Percentiles rank a stretch among this genome's conserved stretches.
These are phyloP conservation scores for Digitonthophagus gazella DNA, from an alignment of 2,888 invertebrate species.

Conservation along the genomic window DNA sequence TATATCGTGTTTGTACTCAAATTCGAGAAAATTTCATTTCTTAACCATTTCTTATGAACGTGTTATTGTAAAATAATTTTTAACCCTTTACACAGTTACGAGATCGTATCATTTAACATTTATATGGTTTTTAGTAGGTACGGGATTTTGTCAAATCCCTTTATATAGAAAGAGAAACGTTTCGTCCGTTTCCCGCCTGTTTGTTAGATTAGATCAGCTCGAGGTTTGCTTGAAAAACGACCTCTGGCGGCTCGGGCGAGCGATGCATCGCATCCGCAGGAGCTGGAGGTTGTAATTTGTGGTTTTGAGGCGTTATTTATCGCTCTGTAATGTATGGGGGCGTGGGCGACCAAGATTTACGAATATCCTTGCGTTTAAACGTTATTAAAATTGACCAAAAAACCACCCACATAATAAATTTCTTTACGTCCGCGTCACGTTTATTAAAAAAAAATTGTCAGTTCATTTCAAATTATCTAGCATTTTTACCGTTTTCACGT, in stretches of 20 bases:
- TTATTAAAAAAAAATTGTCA: no score
- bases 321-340: background rate
- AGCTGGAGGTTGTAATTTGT: background rate
- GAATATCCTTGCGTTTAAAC: background rate
- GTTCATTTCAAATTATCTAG: no score
- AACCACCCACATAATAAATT: background rate
- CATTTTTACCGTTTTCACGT: no score
- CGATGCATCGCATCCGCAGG: background rate
- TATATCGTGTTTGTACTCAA: no score
- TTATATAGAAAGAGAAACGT: background rate
- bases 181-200: background rate
- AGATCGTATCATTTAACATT: no score
- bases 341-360: background rate
- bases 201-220: background rate
- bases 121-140: no score
- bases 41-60: no score
- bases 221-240: background rate
- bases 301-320: background rate
- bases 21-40: no score
- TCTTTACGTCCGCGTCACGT: background rate
- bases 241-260: background rate
- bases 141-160: background rate
- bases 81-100: no score
- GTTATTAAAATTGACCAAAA: background rate
- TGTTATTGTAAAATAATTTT: no score